Conservation (phyloP, 2,888 invertebrate genomes). For the Aphidoletes aphidimyza region DNA sequence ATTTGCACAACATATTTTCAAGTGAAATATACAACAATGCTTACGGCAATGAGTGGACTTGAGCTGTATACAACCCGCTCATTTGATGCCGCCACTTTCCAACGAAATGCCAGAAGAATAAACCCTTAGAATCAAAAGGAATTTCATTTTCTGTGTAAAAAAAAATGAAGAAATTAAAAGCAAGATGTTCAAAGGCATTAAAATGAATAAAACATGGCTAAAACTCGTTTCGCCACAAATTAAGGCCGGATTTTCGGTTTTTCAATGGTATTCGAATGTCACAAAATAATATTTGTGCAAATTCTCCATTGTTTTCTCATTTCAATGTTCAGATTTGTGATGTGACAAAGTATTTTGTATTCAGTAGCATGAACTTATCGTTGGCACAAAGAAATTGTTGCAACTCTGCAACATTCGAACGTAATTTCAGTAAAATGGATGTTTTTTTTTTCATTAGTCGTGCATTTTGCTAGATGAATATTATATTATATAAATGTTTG, state of each 20-base stretch:
- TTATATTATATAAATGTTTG: too few relatives aligned
- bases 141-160: neutral
- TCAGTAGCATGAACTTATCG: too few relatives aligned
- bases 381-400: too few relatives aligned
- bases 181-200: neutral
- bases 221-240: neutral
- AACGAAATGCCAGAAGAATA: neutral
- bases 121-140: neutral
- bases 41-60: neutral
- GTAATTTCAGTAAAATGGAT: too few relatives aligned
- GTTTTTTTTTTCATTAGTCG: too few relatives aligned
- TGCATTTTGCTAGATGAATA: too few relatives aligned
- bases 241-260: neutral
- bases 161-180: neutral
- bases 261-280: neutral
- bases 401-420: too few relatives aligned
- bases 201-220: neutral
- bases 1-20: constrained; percentile 3
- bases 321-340: too few relatives aligned
- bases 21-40: neutral
- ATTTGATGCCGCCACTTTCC: too few relatives aligned
- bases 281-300: neutral
- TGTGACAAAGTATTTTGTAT: too few relatives aligned
- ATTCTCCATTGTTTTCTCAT: neutral
- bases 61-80: neutral